Evolutionary conservation across 2,888 invertebrate genomes (phyloP), one percentile per base, ranked within the genome.

Genomic region (Drosophila monieri): DNA sequence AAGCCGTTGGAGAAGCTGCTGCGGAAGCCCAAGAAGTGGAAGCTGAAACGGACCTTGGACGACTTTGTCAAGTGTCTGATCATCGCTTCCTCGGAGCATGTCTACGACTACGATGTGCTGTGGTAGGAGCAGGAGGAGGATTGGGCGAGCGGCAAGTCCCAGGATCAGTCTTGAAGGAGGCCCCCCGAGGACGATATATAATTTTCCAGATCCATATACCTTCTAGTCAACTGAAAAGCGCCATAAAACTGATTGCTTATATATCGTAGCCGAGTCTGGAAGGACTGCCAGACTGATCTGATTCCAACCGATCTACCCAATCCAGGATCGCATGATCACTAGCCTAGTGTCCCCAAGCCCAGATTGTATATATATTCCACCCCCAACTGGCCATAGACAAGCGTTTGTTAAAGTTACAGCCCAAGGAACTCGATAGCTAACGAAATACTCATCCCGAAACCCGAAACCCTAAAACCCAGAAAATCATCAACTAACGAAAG

Each of bases 21-120:
- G 59, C 77, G 85, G 49, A 85, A 89, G 73, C 90, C 88, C 14
- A 76, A 79, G 60, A 90, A 89, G 74, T 89, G 89, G 88, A 89
- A 85, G 55, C 83, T 83, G 0, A 83, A 79, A n/a, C 83, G 86
- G 43, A 79, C 67, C 21, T 52, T 83, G 10, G 75, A 83, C 62
- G 88, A 88, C 54, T 69, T 83, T 56, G 77, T 83, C 54, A 83
- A 83, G 64, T 88, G 86, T 70, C 55, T 83, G 67, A 73, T 83
- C 1, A 83, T 83, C 6, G 81, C 81, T 61, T 83, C 88, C 6
- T 88, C 81, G 27, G 81, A 83, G 67, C 81, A 83, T 62, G 86
- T 88, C 32, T 77, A 85, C 61, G 74, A 75, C n/a, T 83, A 83
- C 39, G 81, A 83, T 75, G 88, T 85, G 10, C 77, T 83, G 39